Conservation (phyloP, 2,797 vertebrate genomes). For the Selene dorsalis region DNA sequence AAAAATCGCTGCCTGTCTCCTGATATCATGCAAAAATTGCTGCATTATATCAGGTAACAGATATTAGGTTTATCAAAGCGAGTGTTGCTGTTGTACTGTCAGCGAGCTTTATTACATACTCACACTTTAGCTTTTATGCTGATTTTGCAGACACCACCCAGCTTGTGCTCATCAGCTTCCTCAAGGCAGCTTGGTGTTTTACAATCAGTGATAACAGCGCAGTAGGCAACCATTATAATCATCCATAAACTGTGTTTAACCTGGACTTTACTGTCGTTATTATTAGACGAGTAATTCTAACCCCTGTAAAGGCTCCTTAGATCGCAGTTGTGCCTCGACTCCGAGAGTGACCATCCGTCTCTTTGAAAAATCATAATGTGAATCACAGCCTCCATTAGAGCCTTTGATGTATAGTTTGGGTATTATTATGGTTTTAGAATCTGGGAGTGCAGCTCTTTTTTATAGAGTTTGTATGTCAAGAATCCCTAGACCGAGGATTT, state of each 20-base stretch:
- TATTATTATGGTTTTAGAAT: neutral
- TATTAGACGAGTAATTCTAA: slow-evolving; percentile 23
- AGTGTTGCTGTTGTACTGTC: neutral
- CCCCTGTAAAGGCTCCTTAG: slow-evolving; percentile 19
- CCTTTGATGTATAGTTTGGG: neutral
- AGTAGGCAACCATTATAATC: slow-evolving; percentile 27
- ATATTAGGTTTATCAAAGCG: slow-evolving; percentile 6
- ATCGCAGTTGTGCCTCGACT: slow-evolving; percentile 11
- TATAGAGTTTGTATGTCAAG: slow-evolving; percentile 14
- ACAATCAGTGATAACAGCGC: slow-evolving; percentile 36
- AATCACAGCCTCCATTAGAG: neutral
- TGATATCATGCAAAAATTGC: too few relatives aligned
- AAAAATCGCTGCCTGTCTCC: too few relatives aligned
- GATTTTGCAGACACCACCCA: neutral
- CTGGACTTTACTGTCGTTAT: neutral
- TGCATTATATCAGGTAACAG: neutral
- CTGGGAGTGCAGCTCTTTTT: neutral
- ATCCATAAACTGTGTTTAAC: slow-evolving; percentile 24
- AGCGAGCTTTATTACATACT: neutral
- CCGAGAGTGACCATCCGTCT: slow-evolving; percentile 9
- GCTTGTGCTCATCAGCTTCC: slow-evolving; percentile 13
- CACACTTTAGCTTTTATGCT: neutral
- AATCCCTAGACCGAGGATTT: slow-evolving; percentile 57
- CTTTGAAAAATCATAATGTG: neutral
- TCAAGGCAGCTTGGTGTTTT: slow-evolving; percentile 36